Evolutionary conservation across 2,888 invertebrate genomes (phyloP).

Genomic region (Sycophila texana): DNA sequence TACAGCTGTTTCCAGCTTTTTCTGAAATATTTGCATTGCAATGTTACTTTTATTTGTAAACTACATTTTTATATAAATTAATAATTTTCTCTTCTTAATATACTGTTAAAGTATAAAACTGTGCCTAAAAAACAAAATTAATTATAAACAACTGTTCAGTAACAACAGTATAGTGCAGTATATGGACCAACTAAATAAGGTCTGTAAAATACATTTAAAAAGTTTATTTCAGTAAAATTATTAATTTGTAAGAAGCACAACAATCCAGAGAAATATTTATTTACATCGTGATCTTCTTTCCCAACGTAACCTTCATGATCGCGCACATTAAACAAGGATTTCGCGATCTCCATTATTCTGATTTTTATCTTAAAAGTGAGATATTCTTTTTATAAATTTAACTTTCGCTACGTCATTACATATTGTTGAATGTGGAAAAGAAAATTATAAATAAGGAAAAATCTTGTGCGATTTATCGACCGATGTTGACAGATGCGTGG

Average conservation of each 20-base stretch:
- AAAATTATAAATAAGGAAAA: conserved; percentile 20
- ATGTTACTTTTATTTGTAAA: no score
- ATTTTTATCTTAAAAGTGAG: not conserved
- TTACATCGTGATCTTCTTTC: conserved; percentile 87
- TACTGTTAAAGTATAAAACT: not conserved
- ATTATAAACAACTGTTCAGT: no score
- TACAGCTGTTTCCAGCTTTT: conserved; percentile 86
- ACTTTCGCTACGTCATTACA: conserved; percentile 34
- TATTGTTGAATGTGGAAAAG: conserved; percentile 17
- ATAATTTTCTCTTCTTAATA: no score
- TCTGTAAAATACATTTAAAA: not conserved
- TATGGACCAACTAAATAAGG: not conserved
- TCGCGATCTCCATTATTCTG: conserved; percentile 90
- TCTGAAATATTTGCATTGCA: conserved; percentile 74
- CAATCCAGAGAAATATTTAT: conserved; percentile 60
- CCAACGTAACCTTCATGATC: conserved; percentile 94
- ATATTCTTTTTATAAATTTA: not conserved
- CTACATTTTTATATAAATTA: no score
- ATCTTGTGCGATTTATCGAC: conserved; percentile 42
- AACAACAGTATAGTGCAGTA: not conserved
- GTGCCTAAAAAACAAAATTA: not conserved
- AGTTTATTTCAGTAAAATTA: not conserved
- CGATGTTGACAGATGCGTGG: conserved; percentile 50
- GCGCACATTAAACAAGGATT: conserved; percentile 90
- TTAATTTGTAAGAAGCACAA: not conserved